Percentiles rank a stretch among this genome's conserved stretches.
phyloP scores from a whole-genome alignment of 2,113 vertebrate species.

The Arenaria interpres region DNA sequence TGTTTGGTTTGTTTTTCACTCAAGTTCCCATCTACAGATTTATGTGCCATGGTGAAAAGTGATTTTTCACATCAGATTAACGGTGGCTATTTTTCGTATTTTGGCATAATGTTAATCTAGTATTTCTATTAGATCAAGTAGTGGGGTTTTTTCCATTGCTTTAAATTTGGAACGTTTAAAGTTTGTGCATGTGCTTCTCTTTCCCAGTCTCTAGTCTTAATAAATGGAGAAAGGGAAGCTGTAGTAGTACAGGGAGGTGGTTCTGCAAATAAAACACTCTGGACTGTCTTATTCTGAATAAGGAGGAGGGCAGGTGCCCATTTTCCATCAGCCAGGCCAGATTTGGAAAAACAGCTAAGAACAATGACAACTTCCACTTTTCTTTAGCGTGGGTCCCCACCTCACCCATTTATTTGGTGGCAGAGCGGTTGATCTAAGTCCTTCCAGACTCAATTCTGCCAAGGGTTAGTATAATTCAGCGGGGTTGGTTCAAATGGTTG shows the following conservation, averaged over 20 bases:
- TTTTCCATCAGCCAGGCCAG: neutral
- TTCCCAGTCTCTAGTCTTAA: neutral
- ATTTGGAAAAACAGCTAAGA: neutral
- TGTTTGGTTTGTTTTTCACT: neutral
- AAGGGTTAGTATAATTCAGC: neutral
- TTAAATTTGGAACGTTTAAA: neutral
- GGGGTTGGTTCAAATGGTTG: neutral
- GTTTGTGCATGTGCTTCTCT: neutral
- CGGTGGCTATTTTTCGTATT: neutral
- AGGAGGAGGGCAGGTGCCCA: neutral
- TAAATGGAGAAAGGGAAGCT: neutral
- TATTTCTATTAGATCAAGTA: neutral
- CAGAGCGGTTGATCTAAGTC: neutral
- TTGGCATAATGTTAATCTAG: neutral
- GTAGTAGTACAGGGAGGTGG: neutral
- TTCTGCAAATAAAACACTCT: neutral
- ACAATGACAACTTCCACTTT: neutral
- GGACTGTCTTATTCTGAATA: neutral
- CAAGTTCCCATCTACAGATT: neutral
- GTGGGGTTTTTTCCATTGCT: neutral
- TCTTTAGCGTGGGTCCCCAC: neutral
- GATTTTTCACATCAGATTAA: neutral
- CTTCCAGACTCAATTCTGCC: neutral
- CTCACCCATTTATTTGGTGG: neutral
- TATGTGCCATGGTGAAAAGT: neutral